These are phyloP conservation scores for Penaeus indicus DNA, from an alignment of 1,140 invertebrate genomes.

Conservation along the genomic window DNA sequence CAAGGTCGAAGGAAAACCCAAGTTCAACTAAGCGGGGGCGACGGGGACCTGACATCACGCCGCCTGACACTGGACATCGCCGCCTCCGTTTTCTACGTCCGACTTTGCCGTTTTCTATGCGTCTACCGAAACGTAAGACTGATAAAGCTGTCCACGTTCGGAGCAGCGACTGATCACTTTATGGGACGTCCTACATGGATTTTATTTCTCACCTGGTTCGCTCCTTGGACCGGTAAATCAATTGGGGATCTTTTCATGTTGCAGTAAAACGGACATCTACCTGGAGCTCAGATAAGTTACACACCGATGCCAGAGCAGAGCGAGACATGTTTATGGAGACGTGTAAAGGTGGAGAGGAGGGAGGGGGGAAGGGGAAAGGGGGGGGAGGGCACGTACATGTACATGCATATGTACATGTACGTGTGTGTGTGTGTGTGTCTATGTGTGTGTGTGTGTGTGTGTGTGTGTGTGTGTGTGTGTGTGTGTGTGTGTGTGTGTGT, in stretches of 20 bases:
- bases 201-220: slow-evolving; percentile 42
- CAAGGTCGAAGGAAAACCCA: too few relatives aligned
- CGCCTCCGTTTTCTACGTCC: too few relatives aligned
- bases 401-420: not conserved
- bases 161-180: slow-evolving; percentile 31
- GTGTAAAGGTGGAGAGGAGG: not conserved
- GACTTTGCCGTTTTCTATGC: not conserved
- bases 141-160: slow-evolving; percentile 40
- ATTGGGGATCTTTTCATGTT: slow-evolving; percentile 5
- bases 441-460: slow-evolving; percentile 24
- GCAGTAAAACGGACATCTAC: not conserved
- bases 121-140: not conserved
- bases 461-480: slow-evolving; percentile 38
- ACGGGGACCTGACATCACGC: too few relatives aligned
- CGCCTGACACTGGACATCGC: too few relatives aligned
- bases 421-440: slow-evolving; percentile 32
- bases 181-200: slow-evolving; percentile 41
- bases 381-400: not conserved
- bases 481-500: not conserved
- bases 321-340: slow-evolving; percentile 33
- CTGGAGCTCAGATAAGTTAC: not conserved
- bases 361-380: not conserved
- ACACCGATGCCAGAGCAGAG: not conserved
- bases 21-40: too few relatives aligned
- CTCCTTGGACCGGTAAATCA: slow-evolving; percentile 25